Evolutionary conservation across 2,797 vertebrate species (phyloP).

Genomic region (Mormyrus proboscirostris): DNA sequence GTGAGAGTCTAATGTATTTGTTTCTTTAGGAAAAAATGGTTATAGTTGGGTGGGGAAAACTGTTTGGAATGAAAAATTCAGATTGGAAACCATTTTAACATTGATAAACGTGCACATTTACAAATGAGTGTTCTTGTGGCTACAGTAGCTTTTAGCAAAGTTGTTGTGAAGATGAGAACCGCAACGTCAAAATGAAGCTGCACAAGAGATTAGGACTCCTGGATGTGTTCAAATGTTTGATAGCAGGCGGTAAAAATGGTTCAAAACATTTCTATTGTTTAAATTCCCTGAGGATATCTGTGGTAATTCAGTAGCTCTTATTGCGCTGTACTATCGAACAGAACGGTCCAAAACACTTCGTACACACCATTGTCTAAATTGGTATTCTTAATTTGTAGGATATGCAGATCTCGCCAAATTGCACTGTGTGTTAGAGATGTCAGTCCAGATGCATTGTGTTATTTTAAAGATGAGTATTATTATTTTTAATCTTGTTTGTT

Average conservation of each 20-base stretch:
- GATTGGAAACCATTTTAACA: neutral
- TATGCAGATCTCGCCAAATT: neutral
- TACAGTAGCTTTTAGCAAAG: neutral
- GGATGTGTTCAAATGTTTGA: neutral
- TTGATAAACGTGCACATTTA: neutral
- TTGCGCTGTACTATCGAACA: neutral
- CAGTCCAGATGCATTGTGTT: neutral
- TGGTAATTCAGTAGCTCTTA: neutral
- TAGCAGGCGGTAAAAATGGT: neutral
- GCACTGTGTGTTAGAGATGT: neutral
- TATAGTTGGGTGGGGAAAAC: neutral
- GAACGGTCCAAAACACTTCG: neutral
- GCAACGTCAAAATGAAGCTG: neutral
- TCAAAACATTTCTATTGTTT: neutral
- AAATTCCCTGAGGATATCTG: neutral
- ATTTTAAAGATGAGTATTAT: neutral
- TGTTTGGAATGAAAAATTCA: neutral
- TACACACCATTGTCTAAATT: neutral
- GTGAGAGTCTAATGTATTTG: neutral
- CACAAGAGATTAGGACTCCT: neutral
- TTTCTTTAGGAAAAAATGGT: neutral
- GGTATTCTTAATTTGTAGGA: neutral
- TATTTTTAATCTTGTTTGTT: neutral
- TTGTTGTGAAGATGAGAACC: neutral
- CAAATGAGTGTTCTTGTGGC: neutral